Base-by-base conservation (phyloP, 2,113 vertebrate genomes). In the Phrynosoma platyrhinos region DNA sequence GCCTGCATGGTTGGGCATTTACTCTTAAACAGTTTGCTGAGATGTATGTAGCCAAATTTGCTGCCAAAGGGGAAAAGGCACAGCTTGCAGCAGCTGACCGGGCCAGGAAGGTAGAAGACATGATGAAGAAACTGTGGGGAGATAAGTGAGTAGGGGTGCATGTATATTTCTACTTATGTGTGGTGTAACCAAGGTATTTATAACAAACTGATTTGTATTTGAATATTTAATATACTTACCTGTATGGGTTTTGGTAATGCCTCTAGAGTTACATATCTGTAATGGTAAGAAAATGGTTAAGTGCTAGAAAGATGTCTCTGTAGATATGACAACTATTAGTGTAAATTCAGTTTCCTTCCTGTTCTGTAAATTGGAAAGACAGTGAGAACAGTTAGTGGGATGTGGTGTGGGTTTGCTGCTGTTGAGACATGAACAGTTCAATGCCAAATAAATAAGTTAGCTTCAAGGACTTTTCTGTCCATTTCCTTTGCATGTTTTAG, bases 11-110 rank as follows among this genome's bases (percentile, higher is more conserved):
- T 69, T 96, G 94, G 94, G 93, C 94, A 9, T 96, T 96, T 88
- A 95, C 95, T 21, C 91, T 96, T 30, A 96, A 96, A 83, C 94
- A 92, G 83, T 96, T 96, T 93, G 92, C 95, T 9, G 94, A 96
- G 91, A 95, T 94, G 93, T 94, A 93, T 1, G 92, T 96, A 62
- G 93, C 91, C 55, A 95, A 93, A 83, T 96, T 95, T 91, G 78
- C 91, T 83, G 91, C 94, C 83, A 94, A 95, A 92, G 94, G 93
- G 32, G 95, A 94, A 64, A 95, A 96, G 89, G 18, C 58, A 16
- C 90, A 94, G 18, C 47, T 94, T 12, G 25, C 85, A 18, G 77
- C 76, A 1, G 18, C 0, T 64, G 92, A 91, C 13, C n/a, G 5
- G 40, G 82, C 85, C 77, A 93, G 92, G 85, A 89, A 94, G 81